Conservation (phyloP, 2,113 vertebrate species). For the Varanus salvator region DNA sequence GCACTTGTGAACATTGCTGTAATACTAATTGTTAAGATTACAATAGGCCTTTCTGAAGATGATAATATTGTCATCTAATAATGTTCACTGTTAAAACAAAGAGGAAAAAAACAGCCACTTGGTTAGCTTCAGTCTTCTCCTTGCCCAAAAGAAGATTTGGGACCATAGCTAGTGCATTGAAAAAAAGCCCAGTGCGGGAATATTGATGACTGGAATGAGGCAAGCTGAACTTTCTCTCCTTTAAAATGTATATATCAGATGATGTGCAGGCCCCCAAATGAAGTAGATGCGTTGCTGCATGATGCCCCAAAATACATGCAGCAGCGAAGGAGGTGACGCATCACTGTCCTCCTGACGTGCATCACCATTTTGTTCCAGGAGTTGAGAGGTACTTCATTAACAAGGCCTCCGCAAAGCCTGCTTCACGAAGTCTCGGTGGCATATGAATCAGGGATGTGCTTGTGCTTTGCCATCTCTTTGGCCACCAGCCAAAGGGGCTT, state of each 20-base stretch:
- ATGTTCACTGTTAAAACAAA: neutral
- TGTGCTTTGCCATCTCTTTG: neutral
- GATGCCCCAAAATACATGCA: neutral
- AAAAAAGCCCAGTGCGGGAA: neutral
- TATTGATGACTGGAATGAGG: neutral
- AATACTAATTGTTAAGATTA: neutral
- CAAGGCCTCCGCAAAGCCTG: neutral
- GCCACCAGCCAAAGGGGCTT: neutral
- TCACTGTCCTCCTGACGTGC: neutral
- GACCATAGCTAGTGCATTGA: neutral
- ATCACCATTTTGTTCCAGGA: neutral
- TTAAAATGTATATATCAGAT: neutral
- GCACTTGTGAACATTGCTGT: neutral
- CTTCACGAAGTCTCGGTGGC: neutral
- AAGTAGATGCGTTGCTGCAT: neutral
- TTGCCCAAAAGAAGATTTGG: neutral
- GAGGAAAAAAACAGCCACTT: neutral
- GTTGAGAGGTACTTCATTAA: constrained; percentile 35
- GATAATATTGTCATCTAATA: neutral
- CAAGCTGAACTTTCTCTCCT: neutral
- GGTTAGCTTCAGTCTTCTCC: neutral
- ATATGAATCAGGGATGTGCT: neutral
- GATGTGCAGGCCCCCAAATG: neutral
- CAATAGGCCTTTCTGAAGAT: neutral
- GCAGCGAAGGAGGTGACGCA: neutral